Percentiles rank a stretch among this genome's conserved stretches.
phyloP scores from a whole-genome alignment of 1,140 invertebrate genomes.

The Steinernema feltiae region DNA sequence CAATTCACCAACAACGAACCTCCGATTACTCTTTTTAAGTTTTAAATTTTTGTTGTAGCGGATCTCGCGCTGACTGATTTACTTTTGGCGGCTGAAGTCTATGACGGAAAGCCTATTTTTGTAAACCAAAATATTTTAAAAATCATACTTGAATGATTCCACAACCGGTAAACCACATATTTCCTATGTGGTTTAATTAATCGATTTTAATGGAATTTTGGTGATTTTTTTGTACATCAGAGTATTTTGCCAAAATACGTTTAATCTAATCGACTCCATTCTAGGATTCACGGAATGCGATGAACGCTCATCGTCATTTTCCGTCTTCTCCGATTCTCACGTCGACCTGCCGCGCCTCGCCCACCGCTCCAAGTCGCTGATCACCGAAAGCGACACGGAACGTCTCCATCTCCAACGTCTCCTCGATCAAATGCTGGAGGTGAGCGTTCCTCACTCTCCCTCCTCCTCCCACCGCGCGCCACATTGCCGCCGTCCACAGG shows the following conservation, averaged over 20 bases:
- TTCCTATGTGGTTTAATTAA: no score
- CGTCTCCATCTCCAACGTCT: not conserved
- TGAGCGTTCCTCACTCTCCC: not conserved
- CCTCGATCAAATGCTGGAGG: not conserved
- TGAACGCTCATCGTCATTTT: not conserved
- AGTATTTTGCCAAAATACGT: not conserved
- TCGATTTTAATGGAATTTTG: no score
- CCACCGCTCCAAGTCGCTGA: not conserved
- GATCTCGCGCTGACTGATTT: no score
- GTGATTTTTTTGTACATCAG: not conserved
- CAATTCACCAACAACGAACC: no score
- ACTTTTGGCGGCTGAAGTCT: no score
- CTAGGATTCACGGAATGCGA: not conserved
- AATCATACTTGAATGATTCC: no score
- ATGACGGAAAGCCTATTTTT: no score
- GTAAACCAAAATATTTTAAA: no score
- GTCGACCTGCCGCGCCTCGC: not conserved
- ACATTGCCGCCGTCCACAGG: not conserved
- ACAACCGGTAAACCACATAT: no score
- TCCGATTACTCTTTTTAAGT: no score
- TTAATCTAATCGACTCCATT: not conserved
- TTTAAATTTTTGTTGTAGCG: no score
- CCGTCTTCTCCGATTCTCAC: not conserved
- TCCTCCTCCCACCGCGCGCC: not conserved
- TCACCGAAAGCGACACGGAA: not conserved